Evolutionary conservation across 2,797 vertebrate genomes (phyloP).

Genomic region (Morus bassanus): DNA sequence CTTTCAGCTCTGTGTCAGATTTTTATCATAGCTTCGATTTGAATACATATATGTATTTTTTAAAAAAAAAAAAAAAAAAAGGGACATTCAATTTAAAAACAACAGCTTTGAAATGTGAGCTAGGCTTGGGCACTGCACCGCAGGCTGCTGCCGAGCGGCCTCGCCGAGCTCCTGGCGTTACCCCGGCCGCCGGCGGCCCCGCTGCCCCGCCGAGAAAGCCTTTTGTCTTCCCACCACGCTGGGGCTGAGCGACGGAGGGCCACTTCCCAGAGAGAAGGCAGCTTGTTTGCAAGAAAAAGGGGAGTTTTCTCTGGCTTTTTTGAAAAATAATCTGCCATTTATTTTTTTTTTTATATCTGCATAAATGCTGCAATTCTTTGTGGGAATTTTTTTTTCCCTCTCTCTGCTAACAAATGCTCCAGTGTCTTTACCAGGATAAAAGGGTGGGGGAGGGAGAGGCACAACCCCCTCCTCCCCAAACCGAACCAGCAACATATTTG

Average conservation of each 20-base stretch:
- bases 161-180: neutral
- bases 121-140: neutral
- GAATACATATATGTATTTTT: neutral
- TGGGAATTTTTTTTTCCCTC: neutral
- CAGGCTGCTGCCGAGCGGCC: neutral
- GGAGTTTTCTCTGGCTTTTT: conserved; percentile 22
- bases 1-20: conserved; percentile 41
- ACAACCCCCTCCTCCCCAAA: neutral
- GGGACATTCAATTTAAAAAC: neutral
- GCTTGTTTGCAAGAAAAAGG: conserved; percentile 38
- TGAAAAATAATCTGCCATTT: neutral
- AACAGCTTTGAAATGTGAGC: conserved; percentile 61
- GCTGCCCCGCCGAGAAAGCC: neutral
- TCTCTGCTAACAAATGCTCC: neutral
- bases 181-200: neutral
- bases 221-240: conserved; percentile 31
- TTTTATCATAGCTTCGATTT: conserved; percentile 56
- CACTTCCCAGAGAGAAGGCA: conserved; percentile 5
- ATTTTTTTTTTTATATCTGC: neutral
- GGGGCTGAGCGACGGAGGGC: neutral
- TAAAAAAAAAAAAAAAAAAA: neutral
- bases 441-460: neutral
- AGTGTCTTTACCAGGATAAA: conserved; percentile 41
- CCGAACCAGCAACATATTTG: conserved; percentile 27
- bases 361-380: conserved; percentile 44